Evolutionary conservation across 2,113 vertebrate species (phyloP).

Genomic region (Salvelinus alpinus): DNA sequence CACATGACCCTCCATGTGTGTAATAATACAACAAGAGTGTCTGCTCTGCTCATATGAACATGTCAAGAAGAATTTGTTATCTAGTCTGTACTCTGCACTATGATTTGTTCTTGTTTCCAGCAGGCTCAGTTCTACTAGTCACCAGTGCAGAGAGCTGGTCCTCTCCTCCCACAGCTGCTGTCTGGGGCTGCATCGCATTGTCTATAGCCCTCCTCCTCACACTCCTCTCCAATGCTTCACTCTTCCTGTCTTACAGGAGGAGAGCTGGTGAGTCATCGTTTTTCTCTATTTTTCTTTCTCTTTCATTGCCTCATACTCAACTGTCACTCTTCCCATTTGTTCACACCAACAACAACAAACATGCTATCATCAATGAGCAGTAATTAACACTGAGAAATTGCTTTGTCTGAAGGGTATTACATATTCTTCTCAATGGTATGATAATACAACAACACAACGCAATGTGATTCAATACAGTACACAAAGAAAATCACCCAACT

Average conservation of each 20-base stretch:
- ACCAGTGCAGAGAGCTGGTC: background rate
- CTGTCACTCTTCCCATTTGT: background rate
- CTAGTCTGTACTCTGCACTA: background rate
- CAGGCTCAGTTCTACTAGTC: background rate
- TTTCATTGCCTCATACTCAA: background rate
- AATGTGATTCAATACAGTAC: background rate
- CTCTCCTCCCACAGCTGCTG: slow-evolving; percentile 18
- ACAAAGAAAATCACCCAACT: background rate
- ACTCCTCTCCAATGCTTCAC: slow-evolving; percentile 27
- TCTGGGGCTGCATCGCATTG: slow-evolving; percentile 42
- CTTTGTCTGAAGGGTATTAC: background rate
- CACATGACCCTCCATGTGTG: background rate
- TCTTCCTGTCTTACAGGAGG: slow-evolving; percentile 29
- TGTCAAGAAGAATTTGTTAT: background rate
- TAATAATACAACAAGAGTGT: background rate
- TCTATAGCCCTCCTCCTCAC: slow-evolving; percentile 37
- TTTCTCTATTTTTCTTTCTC: background rate
- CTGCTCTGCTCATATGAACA: background rate
- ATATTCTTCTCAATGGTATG: background rate
- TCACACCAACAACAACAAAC: background rate
- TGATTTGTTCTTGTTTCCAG: slow-evolving; percentile 1
- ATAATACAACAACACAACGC: background rate
- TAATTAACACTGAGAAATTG: background rate
- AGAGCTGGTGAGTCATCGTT: slow-evolving; percentile 4
- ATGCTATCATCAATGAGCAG: background rate